A percentile compares a stretch with the other conserved stretches of the same genome.
Conservation (phyloP, 2,888 invertebrate species). For the Busseola fusca region DNA sequence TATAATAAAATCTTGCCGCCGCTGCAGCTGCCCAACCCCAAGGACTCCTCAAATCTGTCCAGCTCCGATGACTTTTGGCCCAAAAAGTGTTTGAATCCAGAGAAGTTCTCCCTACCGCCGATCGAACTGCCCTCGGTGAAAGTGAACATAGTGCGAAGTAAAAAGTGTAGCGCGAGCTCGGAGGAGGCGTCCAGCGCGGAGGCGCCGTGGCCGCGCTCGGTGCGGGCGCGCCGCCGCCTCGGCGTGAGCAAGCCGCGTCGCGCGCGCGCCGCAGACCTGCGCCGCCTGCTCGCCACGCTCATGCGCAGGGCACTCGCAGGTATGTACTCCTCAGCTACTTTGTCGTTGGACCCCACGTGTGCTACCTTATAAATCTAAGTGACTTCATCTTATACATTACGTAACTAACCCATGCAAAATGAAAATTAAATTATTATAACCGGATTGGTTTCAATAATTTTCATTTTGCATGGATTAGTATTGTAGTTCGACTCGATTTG, state of each 20-base stretch:
- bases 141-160: constrained; percentile 53
- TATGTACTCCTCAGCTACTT: constrained; percentile 50
- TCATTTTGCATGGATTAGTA: no score
- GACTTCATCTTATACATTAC: background rate
- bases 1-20: constrained; percentile 78
- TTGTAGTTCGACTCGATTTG: background rate
- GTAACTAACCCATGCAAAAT: no score
- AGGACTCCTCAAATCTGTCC: constrained; percentile 62
- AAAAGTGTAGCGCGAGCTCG: constrained; percentile 55
- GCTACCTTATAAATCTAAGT: background rate
- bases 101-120: constrained; percentile 73
- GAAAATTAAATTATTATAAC: no score
- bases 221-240: constrained; percentile 56
- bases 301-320: constrained; percentile 77
- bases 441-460: background rate
- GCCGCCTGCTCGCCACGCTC: constrained; percentile 75
- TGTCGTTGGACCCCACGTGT: background rate
- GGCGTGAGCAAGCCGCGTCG: constrained; percentile 68
- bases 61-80: constrained; percentile 76
- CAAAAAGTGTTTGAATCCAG: constrained; percentile 67
- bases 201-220: constrained; percentile 24
- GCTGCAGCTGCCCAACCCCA: constrained; percentile 74
- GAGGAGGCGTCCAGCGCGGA: constrained; percentile 35
- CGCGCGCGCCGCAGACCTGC: constrained; percentile 71
- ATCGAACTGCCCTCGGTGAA: constrained; percentile 66